These are phyloP conservation scores for Battus philenor DNA, from an alignment of 1,140 invertebrate genomes.

Conservation along the genomic window DNA sequence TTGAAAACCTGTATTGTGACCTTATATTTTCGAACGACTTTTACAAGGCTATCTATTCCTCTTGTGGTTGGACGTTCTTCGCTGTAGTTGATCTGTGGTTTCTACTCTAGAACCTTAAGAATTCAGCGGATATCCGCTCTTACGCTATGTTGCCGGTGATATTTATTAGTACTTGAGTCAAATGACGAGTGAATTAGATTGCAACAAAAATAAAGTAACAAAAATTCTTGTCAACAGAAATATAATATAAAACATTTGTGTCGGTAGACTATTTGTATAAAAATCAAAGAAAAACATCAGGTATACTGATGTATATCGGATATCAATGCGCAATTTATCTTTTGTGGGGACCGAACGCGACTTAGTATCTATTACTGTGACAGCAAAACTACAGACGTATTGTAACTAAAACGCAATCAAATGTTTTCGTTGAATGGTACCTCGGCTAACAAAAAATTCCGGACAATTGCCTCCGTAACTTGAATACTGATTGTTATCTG, in stretches of 20 bases:
- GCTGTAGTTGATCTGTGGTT: too few species aligned
- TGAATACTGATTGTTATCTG: constrained; percentile 70
- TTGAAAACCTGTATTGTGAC: too few species aligned
- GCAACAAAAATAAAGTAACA: too few species aligned
- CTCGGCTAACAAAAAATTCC: constrained; percentile 37
- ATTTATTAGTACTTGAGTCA: too few species aligned
- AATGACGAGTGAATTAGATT: too few species aligned
- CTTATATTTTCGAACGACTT: too few species aligned
- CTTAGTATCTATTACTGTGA: constrained; percentile 59
- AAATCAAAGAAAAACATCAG: constrained; percentile 52
- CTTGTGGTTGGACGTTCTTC: too few species aligned
- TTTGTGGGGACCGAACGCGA: constrained; percentile 46
- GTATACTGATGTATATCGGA: constrained; percentile 64
- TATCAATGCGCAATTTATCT: constrained; percentile 67
- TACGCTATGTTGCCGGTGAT: too few species aligned
- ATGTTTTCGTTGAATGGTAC: constrained; percentile 48
- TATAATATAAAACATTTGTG: constrained; percentile 49
- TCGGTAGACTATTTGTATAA: constrained; percentile 29
- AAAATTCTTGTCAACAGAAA: constrained; percentile 40
- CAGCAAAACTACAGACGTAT: constrained; percentile 44
- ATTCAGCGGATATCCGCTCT: too few species aligned
- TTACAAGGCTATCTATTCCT: too few species aligned
- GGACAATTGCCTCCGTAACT: constrained; percentile 59
- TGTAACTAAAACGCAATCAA: constrained; percentile 63
- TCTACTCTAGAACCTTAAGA: too few species aligned